A percentile compares a stretch with the other conserved stretches of the same genome.
phyloP scores from a whole-genome alignment of 2,797 vertebrate genomes.

The Gymnodraco acuticeps region DNA sequence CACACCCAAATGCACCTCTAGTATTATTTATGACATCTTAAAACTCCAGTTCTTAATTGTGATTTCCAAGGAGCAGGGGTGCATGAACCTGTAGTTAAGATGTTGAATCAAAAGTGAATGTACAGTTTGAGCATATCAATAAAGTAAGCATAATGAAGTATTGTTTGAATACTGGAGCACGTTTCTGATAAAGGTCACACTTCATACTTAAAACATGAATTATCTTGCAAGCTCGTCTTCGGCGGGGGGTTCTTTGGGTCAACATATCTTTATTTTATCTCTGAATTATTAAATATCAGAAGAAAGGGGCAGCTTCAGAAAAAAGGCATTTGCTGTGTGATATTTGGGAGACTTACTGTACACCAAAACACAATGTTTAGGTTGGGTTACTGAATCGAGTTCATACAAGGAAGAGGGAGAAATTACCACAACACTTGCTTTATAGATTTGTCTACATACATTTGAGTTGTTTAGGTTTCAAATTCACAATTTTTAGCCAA shows the following conservation, averaged over 20 bases:
- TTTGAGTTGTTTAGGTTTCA: too few species aligned
- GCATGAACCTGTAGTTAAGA: neutral
- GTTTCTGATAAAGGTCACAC: neutral
- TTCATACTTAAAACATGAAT: neutral
- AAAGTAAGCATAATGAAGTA: neutral
- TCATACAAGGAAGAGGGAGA: conserved; percentile 15
- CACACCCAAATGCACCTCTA: neutral
- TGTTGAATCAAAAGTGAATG: neutral
- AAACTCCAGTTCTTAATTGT: neutral
- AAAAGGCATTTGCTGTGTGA: neutral
- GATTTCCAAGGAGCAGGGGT: neutral
- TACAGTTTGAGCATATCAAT: neutral
- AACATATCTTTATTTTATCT: too few species aligned
- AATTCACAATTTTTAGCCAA: neutral
- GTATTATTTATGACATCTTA: neutral
- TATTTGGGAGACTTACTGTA: neutral
- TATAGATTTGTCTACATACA: too few species aligned
- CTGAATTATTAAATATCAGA: conserved; percentile 11
- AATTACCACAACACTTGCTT: neutral
- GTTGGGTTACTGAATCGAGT: conserved; percentile 5
- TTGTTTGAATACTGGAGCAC: conserved; percentile 1
- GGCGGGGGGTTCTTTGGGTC: neutral
- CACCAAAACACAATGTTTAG: neutral
- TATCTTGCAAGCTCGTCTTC: neutral
- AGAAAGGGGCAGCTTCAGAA: neutral